phyloP scores from a whole-genome alignment of 92 coral and sea anemone species.

The Palythoa grandiflora region DNA sequence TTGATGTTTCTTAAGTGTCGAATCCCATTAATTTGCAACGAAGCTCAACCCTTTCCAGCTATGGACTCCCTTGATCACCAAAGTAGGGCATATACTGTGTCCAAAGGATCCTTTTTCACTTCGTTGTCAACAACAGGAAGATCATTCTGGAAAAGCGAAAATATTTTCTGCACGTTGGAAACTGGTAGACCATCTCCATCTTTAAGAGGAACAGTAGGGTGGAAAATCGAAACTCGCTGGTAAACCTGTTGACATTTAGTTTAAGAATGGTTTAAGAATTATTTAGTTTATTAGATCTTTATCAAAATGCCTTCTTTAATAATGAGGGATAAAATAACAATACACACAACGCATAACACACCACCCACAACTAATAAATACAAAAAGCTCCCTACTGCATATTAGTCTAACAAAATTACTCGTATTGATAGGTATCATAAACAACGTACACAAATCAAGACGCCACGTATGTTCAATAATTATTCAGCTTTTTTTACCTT shows the following conservation, averaged over 20 bases:
- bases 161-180: slow-evolving; percentile 25
- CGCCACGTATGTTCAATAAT: no score
- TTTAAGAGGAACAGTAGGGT: not conserved
- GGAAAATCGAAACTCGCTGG: no score
- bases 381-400: no score
- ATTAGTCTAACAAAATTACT: no score
- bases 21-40: slow-evolving; percentile 33
- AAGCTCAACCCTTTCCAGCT: slow-evolving; percentile 8
- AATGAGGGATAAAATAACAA: no score
- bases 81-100: not conserved
- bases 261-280: no score
- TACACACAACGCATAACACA: no score
- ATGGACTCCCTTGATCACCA: slow-evolving; percentile 12
- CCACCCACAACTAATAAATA: no score
- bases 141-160: slow-evolving; percentile 30
- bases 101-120: slow-evolving; percentile 28
- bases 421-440: no score
- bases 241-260: no score
- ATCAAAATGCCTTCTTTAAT: not conserved
- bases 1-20: slow-evolving; percentile 45
- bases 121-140: slow-evolving; percentile 19
- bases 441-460: not conserved
- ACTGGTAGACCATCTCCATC: slow-evolving; percentile 54
- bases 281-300: no score
- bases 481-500: no score